phyloP scores from a whole-genome alignment of 2,797 vertebrate genomes.

The Mallotus villosus region DNA sequence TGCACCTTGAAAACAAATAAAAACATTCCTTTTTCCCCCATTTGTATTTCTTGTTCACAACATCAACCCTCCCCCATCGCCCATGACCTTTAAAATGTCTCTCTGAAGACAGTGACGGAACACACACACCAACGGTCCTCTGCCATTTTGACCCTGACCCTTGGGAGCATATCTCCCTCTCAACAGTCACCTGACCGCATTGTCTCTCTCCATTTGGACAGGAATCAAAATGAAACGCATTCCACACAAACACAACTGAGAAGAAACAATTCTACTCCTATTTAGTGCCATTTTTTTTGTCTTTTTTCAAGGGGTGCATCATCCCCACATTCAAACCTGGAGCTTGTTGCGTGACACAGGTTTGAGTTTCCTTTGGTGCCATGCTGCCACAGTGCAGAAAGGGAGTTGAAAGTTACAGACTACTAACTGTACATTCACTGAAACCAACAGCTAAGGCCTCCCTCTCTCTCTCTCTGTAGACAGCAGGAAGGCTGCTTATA shows the following conservation, averaged over 20 bases:
- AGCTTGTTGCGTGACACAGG: slow-evolving; percentile 19
- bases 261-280: slow-evolving; percentile 45
- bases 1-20: no score
- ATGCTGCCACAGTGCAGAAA: slow-evolving; percentile 29
- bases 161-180: slow-evolving; percentile 14
- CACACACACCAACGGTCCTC: slow-evolving; percentile 42
- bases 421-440: slow-evolving; percentile 55
- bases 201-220: slow-evolving; percentile 36
- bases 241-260: slow-evolving; percentile 59
- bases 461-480: background rate
- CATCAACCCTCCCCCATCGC: slow-evolving; percentile 42
- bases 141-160: slow-evolving; percentile 35
- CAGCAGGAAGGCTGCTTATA: background rate
- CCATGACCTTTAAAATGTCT: slow-evolving; percentile 44
- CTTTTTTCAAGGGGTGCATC: slow-evolving; percentile 34
- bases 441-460: background rate
- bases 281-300: slow-evolving; percentile 36
- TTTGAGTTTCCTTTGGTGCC: slow-evolving; percentile 38
- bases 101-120: slow-evolving; percentile 72
- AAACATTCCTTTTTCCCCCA: background rate
- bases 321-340: slow-evolving; percentile 51
- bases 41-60: slow-evolving; percentile 44
- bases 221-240: slow-evolving; percentile 44
- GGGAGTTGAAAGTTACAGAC: slow-evolving; percentile 26
- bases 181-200: slow-evolving; percentile 31